Conservation (phyloP, 2,888 invertebrate species). For the Nemapogon koenigi region DNA sequence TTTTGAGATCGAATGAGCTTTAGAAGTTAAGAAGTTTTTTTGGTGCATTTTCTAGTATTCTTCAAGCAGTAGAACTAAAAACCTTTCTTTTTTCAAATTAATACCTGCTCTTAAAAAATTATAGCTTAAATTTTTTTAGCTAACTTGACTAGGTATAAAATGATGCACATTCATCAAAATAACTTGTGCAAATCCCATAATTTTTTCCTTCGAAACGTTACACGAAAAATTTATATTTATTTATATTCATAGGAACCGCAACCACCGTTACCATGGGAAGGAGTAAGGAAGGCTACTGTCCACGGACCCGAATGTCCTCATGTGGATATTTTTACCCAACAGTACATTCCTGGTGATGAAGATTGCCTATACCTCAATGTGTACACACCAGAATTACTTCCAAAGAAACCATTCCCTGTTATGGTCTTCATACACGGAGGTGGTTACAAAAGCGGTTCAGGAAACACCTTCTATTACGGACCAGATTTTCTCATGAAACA, state of each 20-base stretch:
- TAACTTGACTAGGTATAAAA: too few relatives aligned
- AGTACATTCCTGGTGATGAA: conserved; percentile 19
- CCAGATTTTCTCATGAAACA: conserved; percentile 60
- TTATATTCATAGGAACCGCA: conserved; percentile 16
- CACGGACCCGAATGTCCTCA: conserved; percentile 19
- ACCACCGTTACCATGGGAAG: conserved; percentile 13
- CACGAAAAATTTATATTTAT: too few relatives aligned
- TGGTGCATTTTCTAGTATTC: too few relatives aligned
- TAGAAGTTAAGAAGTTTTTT: too few relatives aligned
- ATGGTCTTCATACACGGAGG: conserved; percentile 49
- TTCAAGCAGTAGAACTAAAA: too few relatives aligned
- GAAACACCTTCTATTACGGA: conserved; percentile 51
- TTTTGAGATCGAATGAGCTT: too few relatives aligned
- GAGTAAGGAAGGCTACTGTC: conserved; percentile 16
- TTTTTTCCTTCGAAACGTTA: too few relatives aligned
- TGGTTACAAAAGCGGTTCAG: conserved; percentile 47
- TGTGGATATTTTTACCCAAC: conserved; percentile 14
- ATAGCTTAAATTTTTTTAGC: too few relatives aligned
- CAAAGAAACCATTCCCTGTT: conserved; percentile 24
- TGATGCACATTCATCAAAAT: too few relatives aligned
- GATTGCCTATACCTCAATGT: conserved; percentile 37
- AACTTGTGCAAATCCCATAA: too few relatives aligned
- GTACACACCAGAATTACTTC: conserved; percentile 24
- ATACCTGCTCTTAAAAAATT: too few relatives aligned
- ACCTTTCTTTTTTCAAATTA: too few relatives aligned